Evolutionary conservation across 2,888 invertebrate genomes (phyloP), one percentile per base, ranked within the genome.

Genomic region (Schizaphis graminum): DNA sequence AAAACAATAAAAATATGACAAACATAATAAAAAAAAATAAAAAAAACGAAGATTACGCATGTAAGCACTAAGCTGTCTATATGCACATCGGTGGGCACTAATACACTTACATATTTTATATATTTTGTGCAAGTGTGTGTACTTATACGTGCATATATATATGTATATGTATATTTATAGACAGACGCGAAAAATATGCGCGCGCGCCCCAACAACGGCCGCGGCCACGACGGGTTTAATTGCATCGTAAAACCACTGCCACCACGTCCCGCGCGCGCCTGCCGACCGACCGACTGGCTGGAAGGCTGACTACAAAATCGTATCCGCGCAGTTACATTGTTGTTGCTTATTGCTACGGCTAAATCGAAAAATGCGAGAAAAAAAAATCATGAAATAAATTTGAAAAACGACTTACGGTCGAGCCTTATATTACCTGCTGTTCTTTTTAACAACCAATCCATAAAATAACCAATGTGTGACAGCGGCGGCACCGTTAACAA

Each of bases 161-260:
- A 44, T 88, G 35, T 53, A n/a, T 88, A 89, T 47, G 41, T 92
- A 88, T 93, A 77, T 93, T 89, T 93, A 93, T 93, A 77, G 88
- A 93, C 89, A 56, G 88, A 89, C 92, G 92, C 88, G 88, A 89
- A 89, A 93, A 89, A 93, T 89, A 89, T 89, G 89, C 77, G 77
- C 88, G 92, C 92, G 92, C 90, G 49, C 90, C 88, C 92, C 67
- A 87, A 77, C 77, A 44, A 67, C 92, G 92, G 41, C 88, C 92
- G 92, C 92, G 92, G 77, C 92, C 21, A 49, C 87, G 53, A 67
- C 92, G 92, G 92, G 92, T 93, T 93, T 93, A 93, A 93, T 93
- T 93, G 92, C 92, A 93, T 93, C 92, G 92, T 93, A 93, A 93
- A 93, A 93, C 92, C 92, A 56, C 67, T 53, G 88, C 88, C 88